Evolutionary conservation across 2,113 vertebrate species (phyloP).

Genomic region (Pao palembangensis): DNA sequence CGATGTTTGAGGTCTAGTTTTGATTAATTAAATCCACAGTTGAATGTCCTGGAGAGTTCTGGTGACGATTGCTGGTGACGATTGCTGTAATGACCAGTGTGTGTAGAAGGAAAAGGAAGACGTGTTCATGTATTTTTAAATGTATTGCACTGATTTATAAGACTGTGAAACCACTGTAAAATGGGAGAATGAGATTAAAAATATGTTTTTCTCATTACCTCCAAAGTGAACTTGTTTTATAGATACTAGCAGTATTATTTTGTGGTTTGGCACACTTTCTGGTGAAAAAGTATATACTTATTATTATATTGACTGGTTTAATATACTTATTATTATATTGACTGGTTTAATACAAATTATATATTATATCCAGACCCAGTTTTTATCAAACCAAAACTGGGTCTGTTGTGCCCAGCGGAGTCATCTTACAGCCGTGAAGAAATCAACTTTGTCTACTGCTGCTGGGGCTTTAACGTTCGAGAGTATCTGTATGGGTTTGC

Average conservation of each 20-base stretch:
- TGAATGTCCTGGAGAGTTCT: too few species aligned
- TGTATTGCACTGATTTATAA: neutral
- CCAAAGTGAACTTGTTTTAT: conserved; percentile 2
- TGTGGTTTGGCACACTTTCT: conserved; percentile 8
- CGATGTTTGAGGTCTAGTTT: too few species aligned
- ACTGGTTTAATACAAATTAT: too few species aligned
- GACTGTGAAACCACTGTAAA: neutral
- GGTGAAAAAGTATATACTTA: neutral
- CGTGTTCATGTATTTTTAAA: neutral
- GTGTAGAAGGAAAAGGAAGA: neutral
- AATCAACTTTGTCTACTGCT: neutral
- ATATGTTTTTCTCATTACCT: conserved; percentile 13
- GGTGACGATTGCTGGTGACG: too few species aligned
- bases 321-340: too few species aligned
- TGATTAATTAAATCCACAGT: too few species aligned
- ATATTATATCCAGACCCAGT: too few species aligned
- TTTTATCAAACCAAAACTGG: too few species aligned
- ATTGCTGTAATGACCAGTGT: too few species aligned
- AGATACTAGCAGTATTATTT: conserved; percentile 3
- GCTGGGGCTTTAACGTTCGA: conserved; percentile 16
- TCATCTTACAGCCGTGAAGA: conserved; percentile 16
- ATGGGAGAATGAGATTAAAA: neutral
- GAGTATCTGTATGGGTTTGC: conserved; percentile 19
- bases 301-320: too few species aligned
- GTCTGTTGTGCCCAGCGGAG: conserved; percentile 1